Conservation (phyloP, 1,140 invertebrate genomes). For the Thalassaphorura encarpata region DNA sequence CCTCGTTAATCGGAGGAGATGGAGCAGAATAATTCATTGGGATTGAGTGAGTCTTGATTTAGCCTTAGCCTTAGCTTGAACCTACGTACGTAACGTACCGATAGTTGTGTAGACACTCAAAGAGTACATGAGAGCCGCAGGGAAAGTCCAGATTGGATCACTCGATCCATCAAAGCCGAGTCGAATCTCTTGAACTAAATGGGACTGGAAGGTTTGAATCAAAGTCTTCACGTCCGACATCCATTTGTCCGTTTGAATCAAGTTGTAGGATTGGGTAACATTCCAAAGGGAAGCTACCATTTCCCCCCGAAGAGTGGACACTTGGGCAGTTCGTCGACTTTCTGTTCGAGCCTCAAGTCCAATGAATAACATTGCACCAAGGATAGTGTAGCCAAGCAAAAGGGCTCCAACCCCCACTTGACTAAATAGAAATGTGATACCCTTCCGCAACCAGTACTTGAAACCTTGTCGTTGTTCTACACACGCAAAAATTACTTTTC, state of each 20-base stretch:
- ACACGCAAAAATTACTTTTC: too few species aligned
- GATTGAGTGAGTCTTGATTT: too few species aligned
- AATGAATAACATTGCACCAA: slow-evolving; percentile 52
- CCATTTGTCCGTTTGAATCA: slow-evolving; percentile 45
- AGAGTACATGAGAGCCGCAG: slow-evolving; percentile 49
- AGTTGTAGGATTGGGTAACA: slow-evolving; percentile 40
- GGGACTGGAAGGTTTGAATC: slow-evolving; percentile 41
- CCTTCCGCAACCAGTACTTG: slow-evolving; percentile 43
- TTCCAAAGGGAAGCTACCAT: slow-evolving; percentile 39
- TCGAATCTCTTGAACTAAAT: slow-evolving; percentile 37
- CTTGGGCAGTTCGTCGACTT: slow-evolving; percentile 34
- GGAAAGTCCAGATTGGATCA: slow-evolving; percentile 42
- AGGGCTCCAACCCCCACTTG: slow-evolving; percentile 47
- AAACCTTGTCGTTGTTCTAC: too few species aligned
- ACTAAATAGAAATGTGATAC: slow-evolving; percentile 47
- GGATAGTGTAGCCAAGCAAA: slow-evolving; percentile 49
- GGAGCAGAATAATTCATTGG: too few species aligned
- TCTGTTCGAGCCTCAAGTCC: slow-evolving; percentile 43
- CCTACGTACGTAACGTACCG: slow-evolving; percentile 38
- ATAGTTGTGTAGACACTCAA: slow-evolving; percentile 53
- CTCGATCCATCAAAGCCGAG: slow-evolving; percentile 44
- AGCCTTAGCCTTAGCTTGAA: too few species aligned
- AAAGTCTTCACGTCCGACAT: slow-evolving; percentile 39
- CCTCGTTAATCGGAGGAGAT: too few species aligned
- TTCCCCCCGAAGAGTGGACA: slow-evolving; percentile 32